A percentile compares a stretch with the other conserved stretches of the same genome.
These are phyloP conservation scores for Incurvaria masculella DNA, from an alignment of 2,888 invertebrate genomes.

Conservation along the genomic window DNA sequence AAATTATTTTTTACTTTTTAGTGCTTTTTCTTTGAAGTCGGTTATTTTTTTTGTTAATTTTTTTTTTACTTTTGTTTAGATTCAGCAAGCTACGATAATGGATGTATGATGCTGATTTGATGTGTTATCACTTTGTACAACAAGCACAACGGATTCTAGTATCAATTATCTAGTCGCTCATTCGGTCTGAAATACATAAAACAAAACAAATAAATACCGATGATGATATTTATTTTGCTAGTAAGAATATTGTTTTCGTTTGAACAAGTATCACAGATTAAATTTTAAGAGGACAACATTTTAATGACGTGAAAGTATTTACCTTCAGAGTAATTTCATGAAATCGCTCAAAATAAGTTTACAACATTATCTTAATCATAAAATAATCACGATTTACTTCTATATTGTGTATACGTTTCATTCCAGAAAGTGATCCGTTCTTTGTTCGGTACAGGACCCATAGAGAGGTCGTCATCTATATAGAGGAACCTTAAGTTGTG, in stretches of 20 bases:
- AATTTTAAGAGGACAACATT: not conserved
- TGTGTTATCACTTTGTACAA: no score
- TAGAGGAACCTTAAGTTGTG: constrained; percentile 35
- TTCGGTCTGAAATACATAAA: not conserved
- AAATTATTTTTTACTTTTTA: no score
- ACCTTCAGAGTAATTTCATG: not conserved
- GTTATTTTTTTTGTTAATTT: no score
- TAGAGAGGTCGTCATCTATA: constrained; percentile 30
- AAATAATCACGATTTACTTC: constrained; percentile 23
- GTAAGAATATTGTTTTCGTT: not conserved
- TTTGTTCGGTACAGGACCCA: constrained; percentile 35
- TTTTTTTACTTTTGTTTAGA: no score
- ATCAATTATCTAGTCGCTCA: not conserved
- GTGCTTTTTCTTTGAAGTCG: no score
- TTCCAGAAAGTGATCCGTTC: constrained; percentile 35
- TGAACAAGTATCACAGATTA: not conserved
- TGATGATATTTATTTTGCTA: not conserved
- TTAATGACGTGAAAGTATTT: not conserved
- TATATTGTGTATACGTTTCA: constrained; percentile 35
- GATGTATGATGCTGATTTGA: no score
- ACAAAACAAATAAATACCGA: not conserved
- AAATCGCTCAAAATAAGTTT: not conserved
- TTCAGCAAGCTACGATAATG: no score
- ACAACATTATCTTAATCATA: not conserved
- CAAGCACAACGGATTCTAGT: no score